Conservation (phyloP, 1,140 invertebrate species). For the Papilio machaon region DNA sequence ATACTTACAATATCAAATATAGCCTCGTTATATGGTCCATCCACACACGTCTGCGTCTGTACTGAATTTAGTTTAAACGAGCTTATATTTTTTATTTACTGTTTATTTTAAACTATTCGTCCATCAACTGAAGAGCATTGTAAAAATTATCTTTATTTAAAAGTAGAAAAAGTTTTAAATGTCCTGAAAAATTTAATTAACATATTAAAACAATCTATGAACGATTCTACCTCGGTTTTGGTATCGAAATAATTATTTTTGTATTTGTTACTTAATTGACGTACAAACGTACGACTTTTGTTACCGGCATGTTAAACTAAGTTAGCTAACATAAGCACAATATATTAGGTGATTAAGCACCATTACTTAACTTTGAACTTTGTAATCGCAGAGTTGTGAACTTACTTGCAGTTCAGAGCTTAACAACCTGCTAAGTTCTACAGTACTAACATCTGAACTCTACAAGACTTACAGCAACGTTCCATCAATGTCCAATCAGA, state of each 20-base stretch:
- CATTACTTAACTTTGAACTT: neutral
- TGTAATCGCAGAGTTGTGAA: constrained; percentile 1
- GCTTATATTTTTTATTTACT: no score
- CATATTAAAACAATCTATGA: no score
- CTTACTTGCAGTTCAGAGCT: constrained; percentile 3
- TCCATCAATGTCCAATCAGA: constrained; percentile 14
- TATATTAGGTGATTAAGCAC: neutral
- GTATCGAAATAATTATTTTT: neutral
- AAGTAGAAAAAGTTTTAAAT: no score
- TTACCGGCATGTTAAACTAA: neutral
- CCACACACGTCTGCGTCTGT: no score
- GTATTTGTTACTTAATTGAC: neutral
- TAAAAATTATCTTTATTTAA: no score
- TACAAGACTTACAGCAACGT: neutral
- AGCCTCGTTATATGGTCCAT: no score
- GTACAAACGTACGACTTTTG: neutral
- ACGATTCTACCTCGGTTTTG: no score
- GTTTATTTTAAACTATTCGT: no score
- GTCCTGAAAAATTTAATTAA: no score
- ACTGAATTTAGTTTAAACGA: no score
- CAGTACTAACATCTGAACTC: neutral
- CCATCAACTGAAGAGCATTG: no score
- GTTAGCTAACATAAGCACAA: neutral
- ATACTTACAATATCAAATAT: no score
- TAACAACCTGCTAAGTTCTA: constrained; percentile 14